These are phyloP conservation scores for Hypotaenidia philippensis DNA, from an alignment of 2,797 vertebrate genomes.

Conservation along the genomic window DNA sequence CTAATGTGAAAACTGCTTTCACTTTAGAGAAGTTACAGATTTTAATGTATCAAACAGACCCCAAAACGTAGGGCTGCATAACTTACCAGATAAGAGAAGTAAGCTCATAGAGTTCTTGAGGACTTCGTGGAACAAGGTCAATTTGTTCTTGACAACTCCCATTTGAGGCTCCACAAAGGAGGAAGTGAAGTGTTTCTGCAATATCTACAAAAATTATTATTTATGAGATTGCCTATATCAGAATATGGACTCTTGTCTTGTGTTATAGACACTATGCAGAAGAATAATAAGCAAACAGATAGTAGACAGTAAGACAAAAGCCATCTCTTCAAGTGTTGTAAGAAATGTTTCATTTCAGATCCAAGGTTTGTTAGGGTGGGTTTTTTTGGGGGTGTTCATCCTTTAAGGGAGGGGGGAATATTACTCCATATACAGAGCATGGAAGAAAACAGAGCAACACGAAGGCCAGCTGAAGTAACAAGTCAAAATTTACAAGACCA, in stretches of 20 bases:
- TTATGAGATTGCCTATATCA: background rate
- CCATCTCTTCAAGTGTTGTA: accelerated
- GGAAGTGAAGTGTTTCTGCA: constrained; percentile 97
- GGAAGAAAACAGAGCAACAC: background rate
- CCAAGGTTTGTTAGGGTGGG: background rate
- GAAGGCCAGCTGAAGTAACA: background rate
- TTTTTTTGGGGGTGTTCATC: too few relatives aligned
- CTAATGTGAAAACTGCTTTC: background rate
- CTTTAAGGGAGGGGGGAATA: background rate
- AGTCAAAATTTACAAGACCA: background rate
- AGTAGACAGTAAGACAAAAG: background rate
- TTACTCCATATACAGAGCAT: background rate
- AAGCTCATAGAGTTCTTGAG: constrained; percentile 98
- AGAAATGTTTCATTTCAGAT: background rate
- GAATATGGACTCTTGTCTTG: background rate
- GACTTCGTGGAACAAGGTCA: constrained; percentile 96
- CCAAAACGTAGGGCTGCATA: background rate
- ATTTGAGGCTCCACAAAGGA: constrained; percentile 96
- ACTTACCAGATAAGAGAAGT: constrained; percentile 98
- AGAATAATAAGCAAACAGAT: background rate
- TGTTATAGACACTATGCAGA: background rate
- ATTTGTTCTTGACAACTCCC: constrained; percentile 99
- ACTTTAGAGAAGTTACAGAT: background rate
- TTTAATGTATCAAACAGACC: background rate
- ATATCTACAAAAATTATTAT: constrained; percentile 87